Percentiles rank a stretch among this genome's conserved stretches.
These are phyloP conservation scores for Trichopria drosophilae DNA, from an alignment of 2,888 invertebrate species.

Conservation along the genomic window DNA sequence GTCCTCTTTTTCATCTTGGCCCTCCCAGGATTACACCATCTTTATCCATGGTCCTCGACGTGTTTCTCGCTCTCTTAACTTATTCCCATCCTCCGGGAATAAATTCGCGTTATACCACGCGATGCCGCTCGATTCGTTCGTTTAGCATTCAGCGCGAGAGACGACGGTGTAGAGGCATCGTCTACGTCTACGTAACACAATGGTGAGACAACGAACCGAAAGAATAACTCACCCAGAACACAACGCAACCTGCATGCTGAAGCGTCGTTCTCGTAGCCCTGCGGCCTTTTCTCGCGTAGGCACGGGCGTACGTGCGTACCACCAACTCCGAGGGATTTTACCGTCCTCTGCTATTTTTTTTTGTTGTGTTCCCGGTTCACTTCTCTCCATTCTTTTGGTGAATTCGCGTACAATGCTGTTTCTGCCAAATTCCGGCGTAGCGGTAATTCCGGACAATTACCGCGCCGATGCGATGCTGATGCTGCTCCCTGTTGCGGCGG, in stretches of 20 bases:
- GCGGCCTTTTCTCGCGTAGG: constrained; percentile 33
- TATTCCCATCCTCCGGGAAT: no score
- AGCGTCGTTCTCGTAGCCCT: constrained; percentile 31
- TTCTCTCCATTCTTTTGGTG: constrained; percentile 5
- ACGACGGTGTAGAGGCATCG: constrained; percentile 39
- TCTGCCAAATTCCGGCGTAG: no score
- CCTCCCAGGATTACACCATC: no score
- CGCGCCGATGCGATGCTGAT: no score
- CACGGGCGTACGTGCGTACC: constrained; percentile 41
- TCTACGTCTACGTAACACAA: constrained; percentile 49
- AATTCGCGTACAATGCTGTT: neutral
- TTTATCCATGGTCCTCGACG: no score
- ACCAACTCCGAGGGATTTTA: constrained; percentile 29
- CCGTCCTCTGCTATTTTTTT: constrained; percentile 18
- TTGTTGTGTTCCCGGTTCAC: constrained; percentile 9
- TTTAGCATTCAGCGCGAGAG: constrained; percentile 46
- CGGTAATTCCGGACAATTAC: no score
- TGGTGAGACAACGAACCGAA: constrained; percentile 55
- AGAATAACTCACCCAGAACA: constrained; percentile 52
- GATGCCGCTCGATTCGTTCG: constrained; percentile 38
- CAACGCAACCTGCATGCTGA: constrained; percentile 47
- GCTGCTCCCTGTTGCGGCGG: no score
- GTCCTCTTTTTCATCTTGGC: no score
- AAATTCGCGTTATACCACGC: neutral
- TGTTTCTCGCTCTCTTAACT: no score